Evolutionary conservation across 1,140 invertebrate species (phyloP).

Genomic region (Pemphigus obesinymphae): DNA sequence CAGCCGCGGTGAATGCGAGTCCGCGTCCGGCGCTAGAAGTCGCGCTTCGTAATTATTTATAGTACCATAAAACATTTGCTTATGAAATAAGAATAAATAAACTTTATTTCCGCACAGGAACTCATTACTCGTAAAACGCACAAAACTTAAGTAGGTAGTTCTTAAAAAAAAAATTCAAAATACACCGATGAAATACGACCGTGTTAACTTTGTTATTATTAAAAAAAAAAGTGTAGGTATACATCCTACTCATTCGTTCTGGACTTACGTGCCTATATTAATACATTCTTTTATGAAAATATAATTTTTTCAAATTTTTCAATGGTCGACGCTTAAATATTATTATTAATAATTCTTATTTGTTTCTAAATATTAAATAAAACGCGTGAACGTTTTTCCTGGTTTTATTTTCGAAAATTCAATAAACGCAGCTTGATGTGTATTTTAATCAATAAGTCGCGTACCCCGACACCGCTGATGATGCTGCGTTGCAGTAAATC

Average conservation of each 20-base stretch:
- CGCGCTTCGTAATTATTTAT: conserved; percentile 17
- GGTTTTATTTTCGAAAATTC: no score
- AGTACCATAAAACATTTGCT: background rate
- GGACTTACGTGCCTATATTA: background rate
- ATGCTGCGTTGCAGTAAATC: no score
- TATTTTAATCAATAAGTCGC: no score
- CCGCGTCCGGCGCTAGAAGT: conserved; percentile 3
- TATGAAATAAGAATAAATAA: conserved; percentile 24
- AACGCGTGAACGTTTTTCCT: no score
- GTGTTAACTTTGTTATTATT: background rate
- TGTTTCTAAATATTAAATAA: background rate
- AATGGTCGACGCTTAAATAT: background rate
- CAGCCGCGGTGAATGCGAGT: no score
- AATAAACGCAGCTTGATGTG: no score
- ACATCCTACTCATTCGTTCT: background rate
- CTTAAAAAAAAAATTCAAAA: no score
- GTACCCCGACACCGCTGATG: no score
- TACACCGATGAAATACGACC: background rate
- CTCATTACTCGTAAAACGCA: conserved; percentile 7
- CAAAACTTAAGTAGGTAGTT: background rate
- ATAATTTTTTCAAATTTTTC: background rate
- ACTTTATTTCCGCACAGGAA: background rate
- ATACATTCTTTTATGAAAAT: no score
- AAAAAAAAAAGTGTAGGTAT: background rate
- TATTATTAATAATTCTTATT: background rate